A percentile compares a stretch with the other conserved stretches of the same genome.
phyloP scores from a whole-genome alignment of 53 echinoderm and acorn worm genomes.

The Temnopleurus reevesii region DNA sequence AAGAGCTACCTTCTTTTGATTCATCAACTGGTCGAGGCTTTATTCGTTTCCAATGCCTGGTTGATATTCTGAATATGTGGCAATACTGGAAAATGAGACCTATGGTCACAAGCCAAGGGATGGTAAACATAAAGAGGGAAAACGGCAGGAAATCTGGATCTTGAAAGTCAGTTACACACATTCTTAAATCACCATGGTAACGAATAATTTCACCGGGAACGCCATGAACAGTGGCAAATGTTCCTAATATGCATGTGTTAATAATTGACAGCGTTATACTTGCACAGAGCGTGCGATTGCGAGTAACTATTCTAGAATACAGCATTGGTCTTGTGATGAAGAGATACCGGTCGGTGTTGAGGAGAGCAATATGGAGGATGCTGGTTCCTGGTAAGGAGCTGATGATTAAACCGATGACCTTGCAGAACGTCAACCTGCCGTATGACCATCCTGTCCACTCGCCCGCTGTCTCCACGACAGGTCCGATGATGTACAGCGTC shows the following conservation, averaged over 20 bases:
- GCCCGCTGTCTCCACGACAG: not conserved
- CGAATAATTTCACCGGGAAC: not conserved
- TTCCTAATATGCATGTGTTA: not conserved
- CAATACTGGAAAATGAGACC: not conserved
- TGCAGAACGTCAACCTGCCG: not conserved
- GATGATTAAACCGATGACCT: not conserved
- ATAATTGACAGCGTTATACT: not conserved
- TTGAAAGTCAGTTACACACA: not conserved
- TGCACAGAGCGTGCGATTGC: not conserved
- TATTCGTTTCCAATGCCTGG: not conserved
- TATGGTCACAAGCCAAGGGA: not conserved
- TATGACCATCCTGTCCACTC: not conserved
- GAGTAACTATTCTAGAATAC: not conserved
- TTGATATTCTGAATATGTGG: not conserved
- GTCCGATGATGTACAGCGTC: not conserved
- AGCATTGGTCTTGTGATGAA: not conserved
- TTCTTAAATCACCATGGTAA: not conserved
- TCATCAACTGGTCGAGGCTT: not conserved
- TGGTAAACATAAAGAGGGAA: not conserved
- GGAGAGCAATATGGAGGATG: not conserved
- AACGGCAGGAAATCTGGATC: not conserved
- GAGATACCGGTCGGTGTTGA: slow-evolving; percentile 13
- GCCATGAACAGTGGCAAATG: not conserved
- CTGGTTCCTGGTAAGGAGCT: not conserved
- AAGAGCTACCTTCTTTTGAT: too few relatives aligned